These are phyloP conservation scores for Trissonchulus latispiculum DNA, from an alignment of 2,888 invertebrate genomes.

Conservation along the genomic window DNA sequence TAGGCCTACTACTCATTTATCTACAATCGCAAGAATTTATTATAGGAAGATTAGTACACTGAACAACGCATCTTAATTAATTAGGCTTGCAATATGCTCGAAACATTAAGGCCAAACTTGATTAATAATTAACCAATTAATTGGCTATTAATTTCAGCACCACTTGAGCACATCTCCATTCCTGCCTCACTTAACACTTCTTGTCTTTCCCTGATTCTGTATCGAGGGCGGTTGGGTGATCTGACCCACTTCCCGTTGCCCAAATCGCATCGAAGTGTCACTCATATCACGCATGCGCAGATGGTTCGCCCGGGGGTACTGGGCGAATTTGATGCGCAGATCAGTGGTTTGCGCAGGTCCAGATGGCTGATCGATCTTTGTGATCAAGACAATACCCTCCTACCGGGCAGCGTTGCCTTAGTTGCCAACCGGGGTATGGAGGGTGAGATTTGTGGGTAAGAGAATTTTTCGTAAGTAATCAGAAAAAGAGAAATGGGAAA, in stretches of 20 bases:
- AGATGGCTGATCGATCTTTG: not conserved
- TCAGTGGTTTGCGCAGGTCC: not conserved
- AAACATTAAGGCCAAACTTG: too few species aligned
- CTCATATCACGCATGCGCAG: not conserved
- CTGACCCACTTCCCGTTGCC: not conserved
- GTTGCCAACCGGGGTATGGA: not conserved
- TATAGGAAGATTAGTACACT: too few species aligned
- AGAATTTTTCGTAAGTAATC: too few species aligned
- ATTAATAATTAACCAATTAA: too few species aligned
- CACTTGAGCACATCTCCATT: too few species aligned
- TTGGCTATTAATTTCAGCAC: too few species aligned
- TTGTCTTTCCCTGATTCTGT: not conserved
- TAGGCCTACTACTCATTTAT: too few species aligned
- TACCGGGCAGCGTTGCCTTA: not conserved
- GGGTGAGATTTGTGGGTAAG: not conserved
- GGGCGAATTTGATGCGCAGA: not conserved
- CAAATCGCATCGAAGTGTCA: not conserved
- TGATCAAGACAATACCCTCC: not conserved
- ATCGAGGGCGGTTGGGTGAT: not conserved
- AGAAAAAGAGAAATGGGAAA: too few species aligned
- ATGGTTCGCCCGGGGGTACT: not conserved
- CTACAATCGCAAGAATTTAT: too few species aligned
- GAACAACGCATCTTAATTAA: too few species aligned
- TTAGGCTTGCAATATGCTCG: too few species aligned
- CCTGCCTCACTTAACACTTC: too few species aligned